Evolutionary conservation across 2,888 invertebrate genomes (phyloP), one percentile per base, ranked within the genome.

Genomic region (Helobdella robusta): DNA sequence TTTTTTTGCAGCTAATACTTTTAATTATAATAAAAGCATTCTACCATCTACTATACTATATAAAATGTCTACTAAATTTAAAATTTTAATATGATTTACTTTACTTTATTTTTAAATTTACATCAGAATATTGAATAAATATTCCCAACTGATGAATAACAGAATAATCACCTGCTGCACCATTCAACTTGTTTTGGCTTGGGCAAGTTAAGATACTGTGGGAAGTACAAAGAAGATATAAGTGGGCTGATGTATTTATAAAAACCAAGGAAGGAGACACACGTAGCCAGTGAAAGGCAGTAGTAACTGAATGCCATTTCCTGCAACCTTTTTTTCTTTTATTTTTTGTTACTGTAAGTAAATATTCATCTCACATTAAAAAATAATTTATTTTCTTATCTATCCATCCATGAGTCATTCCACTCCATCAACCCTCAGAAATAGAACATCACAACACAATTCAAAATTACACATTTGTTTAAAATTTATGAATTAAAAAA

Each of bases 171-270:
- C 76, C 75, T 73, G 44, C 73, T 71, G 65, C 74, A 71, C 75
- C 75, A 76, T 65, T 76, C 75, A 36, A 76, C 68, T 64, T 74
- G 72, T 64, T 74, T 73, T 11, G 67, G 68, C 25, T 68, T 64
- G 35, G 74, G 68, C 32, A 76, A 70, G 1, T 65, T 63, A 25
- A 64, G 65, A 66, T 75, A 75, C 4, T 66, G 70, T 18, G 73
- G 72, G 59, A 68, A 73, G 35, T 73, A 64, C 46, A 69, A 69
- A 6, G 69, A 67, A 0, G 75, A 74, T n/a, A 76, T n/a, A 8
- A 61, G 69, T 11, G 75, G 75, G 65, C 72, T 73, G 48, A 73
- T 70, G 69, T 73, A 73, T 69, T 73, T 74, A 70, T 73, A 76
- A 30, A 73, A 61, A 32, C 67, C 67, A n/a, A 75, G 68, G 66